A percentile compares a stretch with the other conserved stretches of the same genome.
Evolutionary conservation across 1,140 invertebrate genomes (phyloP).

Genomic region (Euschistus heros): DNA sequence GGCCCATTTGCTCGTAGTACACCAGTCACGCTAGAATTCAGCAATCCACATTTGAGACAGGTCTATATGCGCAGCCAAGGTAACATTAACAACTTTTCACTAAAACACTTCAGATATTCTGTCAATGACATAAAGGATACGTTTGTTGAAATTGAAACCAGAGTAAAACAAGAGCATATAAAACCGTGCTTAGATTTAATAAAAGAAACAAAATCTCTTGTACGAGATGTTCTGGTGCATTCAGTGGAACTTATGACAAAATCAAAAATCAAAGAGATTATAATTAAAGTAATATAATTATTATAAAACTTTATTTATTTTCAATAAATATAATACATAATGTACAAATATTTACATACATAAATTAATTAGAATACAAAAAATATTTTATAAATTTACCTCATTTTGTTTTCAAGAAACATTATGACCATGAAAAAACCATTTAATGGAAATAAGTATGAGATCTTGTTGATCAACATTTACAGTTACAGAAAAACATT

Average conservation of each 20-base stretch:
- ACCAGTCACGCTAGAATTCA: neutral
- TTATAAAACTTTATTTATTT: too few species aligned
- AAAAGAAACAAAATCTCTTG: neutral
- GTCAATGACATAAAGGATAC: neutral
- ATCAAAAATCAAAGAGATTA: neutral
- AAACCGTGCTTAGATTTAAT: conserved; percentile 1
- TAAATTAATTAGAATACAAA: too few species aligned
- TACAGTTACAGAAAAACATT: too few species aligned
- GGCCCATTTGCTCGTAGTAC: neutral
- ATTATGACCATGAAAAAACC: too few species aligned
- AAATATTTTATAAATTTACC: too few species aligned
- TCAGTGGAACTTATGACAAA: neutral
- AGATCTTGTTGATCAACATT: too few species aligned
- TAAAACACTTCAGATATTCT: neutral
- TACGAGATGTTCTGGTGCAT: neutral
- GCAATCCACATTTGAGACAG: neutral
- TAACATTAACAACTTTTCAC: neutral
- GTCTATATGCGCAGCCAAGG: neutral
- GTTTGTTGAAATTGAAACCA: neutral
- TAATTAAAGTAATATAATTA: neutral
- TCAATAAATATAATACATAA: too few species aligned
- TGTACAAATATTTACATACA: too few species aligned
- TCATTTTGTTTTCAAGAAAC: too few species aligned
- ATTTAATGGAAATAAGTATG: too few species aligned
- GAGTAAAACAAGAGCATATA: neutral